phyloP scores from a whole-genome alignment of 1,140 invertebrate genomes.

The Conus betulinus region DNA sequence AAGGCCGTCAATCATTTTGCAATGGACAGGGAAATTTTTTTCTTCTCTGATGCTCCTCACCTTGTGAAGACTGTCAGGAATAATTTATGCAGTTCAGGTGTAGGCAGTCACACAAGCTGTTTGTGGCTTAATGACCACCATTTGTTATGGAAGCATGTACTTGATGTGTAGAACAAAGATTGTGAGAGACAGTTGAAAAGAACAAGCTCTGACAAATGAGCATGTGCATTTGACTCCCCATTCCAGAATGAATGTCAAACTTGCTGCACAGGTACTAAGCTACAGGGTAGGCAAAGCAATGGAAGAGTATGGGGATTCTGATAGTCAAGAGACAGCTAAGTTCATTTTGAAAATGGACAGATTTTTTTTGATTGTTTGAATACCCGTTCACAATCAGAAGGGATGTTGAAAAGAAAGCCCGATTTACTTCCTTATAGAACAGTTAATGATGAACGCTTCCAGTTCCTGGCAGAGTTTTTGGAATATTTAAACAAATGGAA shows the following conservation, averaged over 20 bases:
- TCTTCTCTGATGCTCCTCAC: slow-evolving; percentile 31
- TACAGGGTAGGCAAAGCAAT: background rate
- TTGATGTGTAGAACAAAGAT: background rate
- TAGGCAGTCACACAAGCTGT: background rate
- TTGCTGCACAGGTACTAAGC: slow-evolving; percentile 21
- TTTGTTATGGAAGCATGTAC: slow-evolving; percentile 13
- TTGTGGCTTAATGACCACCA: slow-evolving; percentile 20
- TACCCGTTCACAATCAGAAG: background rate
- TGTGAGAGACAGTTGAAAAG: background rate
- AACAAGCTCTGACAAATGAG: background rate
- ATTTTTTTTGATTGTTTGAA: slow-evolving; percentile 38
- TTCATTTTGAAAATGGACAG: slow-evolving; percentile 21
- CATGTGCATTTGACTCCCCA: slow-evolving; percentile 1
- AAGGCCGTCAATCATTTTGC: slow-evolving; percentile 19
- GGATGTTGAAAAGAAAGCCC: background rate
- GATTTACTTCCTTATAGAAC: background rate
- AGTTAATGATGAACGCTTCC: background rate
- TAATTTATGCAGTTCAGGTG: background rate
- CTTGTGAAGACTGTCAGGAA: slow-evolving; percentile 31
- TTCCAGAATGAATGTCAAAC: slow-evolving; percentile 7
- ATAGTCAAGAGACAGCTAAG: background rate
- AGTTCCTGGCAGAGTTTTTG: background rate
- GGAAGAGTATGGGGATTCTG: background rate
- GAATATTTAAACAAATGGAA: background rate
- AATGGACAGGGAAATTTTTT: background rate